Evolutionary conservation across 1,140 invertebrate species (phyloP).

Genomic region (Temnothorax longispinosus): DNA sequence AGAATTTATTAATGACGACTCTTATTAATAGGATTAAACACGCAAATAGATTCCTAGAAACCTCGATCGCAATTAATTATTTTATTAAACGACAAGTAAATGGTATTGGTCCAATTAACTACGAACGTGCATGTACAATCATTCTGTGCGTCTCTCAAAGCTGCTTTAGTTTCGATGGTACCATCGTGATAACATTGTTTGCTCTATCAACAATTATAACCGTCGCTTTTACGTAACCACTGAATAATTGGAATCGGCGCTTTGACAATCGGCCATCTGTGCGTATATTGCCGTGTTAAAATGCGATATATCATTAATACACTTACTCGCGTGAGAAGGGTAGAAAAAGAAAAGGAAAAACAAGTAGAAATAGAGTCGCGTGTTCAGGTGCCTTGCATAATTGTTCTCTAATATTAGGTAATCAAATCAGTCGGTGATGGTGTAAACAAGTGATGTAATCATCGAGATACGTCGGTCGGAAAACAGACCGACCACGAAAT

Average conservation of each 20-base stretch:
- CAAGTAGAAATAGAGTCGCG: not conserved
- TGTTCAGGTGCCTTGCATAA: constrained; percentile 1
- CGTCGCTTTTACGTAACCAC: constrained; percentile 33
- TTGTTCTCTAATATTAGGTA: constrained; percentile 32
- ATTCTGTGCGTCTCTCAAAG: not conserved
- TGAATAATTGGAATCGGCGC: constrained; percentile 15
- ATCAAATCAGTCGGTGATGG: constrained; percentile 32
- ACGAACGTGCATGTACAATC: not conserved
- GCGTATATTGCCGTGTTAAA: not conserved
- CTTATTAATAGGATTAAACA: not conserved
- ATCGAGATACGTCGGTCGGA: constrained; percentile 19
- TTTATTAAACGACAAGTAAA: not conserved
- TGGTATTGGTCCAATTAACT: not conserved
- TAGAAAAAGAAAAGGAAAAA: not conserved
- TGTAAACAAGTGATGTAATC: constrained; percentile 51
- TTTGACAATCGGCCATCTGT: not conserved
- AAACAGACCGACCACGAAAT: constrained; percentile 18
- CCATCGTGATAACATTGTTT: constrained; percentile 29
- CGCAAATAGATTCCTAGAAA: not conserved
- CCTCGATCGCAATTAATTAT: not conserved
- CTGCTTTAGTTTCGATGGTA: not conserved
- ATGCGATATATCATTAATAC: not conserved
- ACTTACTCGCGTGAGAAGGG: not conserved
- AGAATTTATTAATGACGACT: not conserved
- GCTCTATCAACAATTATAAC: constrained; percentile 34